Evolutionary conservation across 2,113 vertebrate species (phyloP).

Genomic region (Capricornis sumatraensis): DNA sequence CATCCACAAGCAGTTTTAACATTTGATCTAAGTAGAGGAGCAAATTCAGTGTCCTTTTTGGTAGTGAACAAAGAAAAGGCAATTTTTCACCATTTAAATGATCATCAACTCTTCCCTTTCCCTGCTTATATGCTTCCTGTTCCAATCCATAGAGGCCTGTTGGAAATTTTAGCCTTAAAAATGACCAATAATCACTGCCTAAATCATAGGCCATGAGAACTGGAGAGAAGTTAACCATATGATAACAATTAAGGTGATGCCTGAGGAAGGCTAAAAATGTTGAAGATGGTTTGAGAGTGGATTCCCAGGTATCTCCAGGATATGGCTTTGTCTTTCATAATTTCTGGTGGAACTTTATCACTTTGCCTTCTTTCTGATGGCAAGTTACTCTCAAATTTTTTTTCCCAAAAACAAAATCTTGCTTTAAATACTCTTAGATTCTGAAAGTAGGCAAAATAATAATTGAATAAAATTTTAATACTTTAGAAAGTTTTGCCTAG

Average conservation of each 20-base stretch:
- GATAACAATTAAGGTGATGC: not conserved
- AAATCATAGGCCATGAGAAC: not conserved
- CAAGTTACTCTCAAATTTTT: not conserved
- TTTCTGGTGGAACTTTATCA: conserved; percentile 1
- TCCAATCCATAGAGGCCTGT: not conserved
- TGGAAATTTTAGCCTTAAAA: conserved; percentile 34
- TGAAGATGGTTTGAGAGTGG: not conserved
- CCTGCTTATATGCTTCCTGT: not conserved
- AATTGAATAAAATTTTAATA: not conserved
- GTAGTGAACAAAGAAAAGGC: not conserved
- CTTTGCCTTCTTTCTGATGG: not conserved
- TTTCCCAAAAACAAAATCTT: not conserved
- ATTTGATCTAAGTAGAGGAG: not conserved
- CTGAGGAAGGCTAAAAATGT: not conserved
- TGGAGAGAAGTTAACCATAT: not conserved
- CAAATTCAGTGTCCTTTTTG: not conserved
- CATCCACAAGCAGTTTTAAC: not conserved
- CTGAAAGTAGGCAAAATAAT: not conserved
- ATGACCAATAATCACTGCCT: not conserved
- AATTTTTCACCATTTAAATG: not conserved
- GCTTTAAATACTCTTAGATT: not conserved
- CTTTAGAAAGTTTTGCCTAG: not conserved
- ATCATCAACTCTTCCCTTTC: not conserved
- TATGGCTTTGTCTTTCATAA: not conserved
- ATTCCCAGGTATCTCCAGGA: not conserved